These are phyloP conservation scores for Lytechinus variegatus DNA, from an alignment of 35 echinoderm and acorn worm genomes.

Conservation along the genomic window DNA sequence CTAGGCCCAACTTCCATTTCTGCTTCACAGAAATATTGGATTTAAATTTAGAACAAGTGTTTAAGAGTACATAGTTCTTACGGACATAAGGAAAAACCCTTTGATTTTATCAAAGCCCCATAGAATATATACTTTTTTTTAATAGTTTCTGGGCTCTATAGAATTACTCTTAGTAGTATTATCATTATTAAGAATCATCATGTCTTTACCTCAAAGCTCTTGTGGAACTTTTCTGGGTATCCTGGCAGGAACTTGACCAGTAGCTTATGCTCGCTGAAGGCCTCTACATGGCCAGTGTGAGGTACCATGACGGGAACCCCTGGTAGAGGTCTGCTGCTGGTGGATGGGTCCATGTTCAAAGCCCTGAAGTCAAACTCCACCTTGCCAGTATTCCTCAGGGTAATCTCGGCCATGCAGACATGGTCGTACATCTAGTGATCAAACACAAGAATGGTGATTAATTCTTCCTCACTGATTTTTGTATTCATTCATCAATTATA, in stretches of 20 bases:
- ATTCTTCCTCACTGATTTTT: neutral
- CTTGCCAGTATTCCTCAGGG: conserved; percentile 91
- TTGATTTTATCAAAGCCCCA: too few species aligned
- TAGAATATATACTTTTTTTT: too few species aligned
- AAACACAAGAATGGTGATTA: neutral
- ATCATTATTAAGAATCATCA: neutral
- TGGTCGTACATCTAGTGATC: conserved; percentile 86
- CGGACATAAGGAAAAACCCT: too few species aligned
- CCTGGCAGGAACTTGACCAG: conserved; percentile 91
- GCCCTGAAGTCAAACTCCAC: conserved; percentile 95
- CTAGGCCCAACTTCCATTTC: too few species aligned
- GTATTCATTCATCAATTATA: too few species aligned
- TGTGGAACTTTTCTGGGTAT: conserved; percentile 95
- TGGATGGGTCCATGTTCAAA: conserved; percentile 91
- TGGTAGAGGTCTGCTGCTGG: conserved; percentile 65
- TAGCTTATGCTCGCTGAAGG: conserved; percentile 73
- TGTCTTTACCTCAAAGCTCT: conserved; percentile 90
- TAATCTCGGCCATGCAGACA: conserved; percentile 84
- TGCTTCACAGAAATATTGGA: too few species aligned
- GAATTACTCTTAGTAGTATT: too few species aligned
- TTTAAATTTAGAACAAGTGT: too few species aligned
- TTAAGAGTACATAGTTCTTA: too few species aligned
- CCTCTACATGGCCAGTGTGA: conserved; percentile 87
- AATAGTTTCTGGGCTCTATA: too few species aligned
- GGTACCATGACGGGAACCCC: conserved; percentile 92